A percentile compares a stretch with the other conserved stretches of the same genome.
Evolutionary conservation across 2,113 vertebrate species (phyloP).

Genomic region (Cettia cetti): DNA sequence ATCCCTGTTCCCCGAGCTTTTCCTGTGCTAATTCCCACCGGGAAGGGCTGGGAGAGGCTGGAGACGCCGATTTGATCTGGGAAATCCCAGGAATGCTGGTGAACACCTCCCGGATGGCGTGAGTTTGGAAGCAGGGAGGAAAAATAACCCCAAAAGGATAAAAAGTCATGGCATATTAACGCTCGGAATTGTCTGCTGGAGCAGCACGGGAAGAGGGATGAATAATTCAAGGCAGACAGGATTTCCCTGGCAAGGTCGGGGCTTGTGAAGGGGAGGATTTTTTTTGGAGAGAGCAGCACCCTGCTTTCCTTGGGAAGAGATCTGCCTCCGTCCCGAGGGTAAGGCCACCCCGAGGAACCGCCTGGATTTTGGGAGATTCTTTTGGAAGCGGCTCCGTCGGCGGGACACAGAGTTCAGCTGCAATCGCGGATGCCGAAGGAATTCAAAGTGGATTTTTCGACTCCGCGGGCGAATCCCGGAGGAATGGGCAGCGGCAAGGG

Average conservation of each 20-base stretch:
- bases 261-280: constrained; percentile 68
- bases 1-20: not conserved
- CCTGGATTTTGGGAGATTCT: not conserved
- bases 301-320: constrained; percentile 23
- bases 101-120: fast-evolving
- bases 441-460: constrained; percentile 70
- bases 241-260: constrained; percentile 75
- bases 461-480: constrained; percentile 43
- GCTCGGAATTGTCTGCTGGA: constrained; percentile 60
- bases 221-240: constrained; percentile 77
- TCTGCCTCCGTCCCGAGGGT: constrained; percentile 35
- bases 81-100: not conserved
- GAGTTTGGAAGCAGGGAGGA: not conserved
- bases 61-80: not conserved
- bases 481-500: constrained; percentile 61
- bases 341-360: constrained; percentile 25
- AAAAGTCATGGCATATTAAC: constrained; percentile 70
- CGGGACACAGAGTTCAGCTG: constrained; percentile 36
- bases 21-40: not conserved
- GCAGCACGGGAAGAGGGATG: constrained; percentile 67
- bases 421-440: constrained; percentile 55
- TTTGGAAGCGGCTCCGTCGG: constrained; percentile 22
- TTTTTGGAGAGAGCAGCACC: constrained; percentile 42
- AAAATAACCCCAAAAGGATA: not conserved
- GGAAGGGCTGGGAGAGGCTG: not conserved